Evolutionary conservation across 2,888 invertebrate genomes (phyloP), one percentile per base, ranked within the genome.

Genomic region (Azorinus chamasolen): DNA sequence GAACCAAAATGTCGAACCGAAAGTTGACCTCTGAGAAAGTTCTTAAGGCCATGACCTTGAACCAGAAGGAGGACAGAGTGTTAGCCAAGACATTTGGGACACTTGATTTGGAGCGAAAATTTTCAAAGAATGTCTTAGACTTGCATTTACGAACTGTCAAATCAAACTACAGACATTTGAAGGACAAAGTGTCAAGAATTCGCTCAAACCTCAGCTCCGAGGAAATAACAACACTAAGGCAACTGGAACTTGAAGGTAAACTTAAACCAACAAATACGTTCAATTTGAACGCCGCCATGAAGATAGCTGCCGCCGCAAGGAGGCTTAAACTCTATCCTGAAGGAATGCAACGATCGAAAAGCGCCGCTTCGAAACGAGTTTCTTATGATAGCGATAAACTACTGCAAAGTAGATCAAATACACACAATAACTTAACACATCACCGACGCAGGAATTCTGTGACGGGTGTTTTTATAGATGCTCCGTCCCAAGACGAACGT

Each of bases 41-140:
- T 25, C 79, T 88, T 54, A 82, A 87, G 50, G 91, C 90, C 4
- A 83, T 89, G 54, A 87, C 86, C 1, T 78, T 87, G 57, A 91
- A 91, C 79, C 73, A 88, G 71, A 91, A 90, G 63, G 90, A 91
- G 63, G 87, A 90, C 46, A 76, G 89, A n/a, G 83, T 85, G 12
- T 69, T 91, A 20, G 90, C 89, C 54, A 91, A 91, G 63, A 85
- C 87, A 2, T 84, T 91, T 59, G 88, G 89, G 45, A 90, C 90
- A 0, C 73, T 91, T 10, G 73, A 79, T 12, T 69, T 90, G 22
- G 90, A 91, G 66, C 82, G 86, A 62, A 81, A 84, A 4, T 90
- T 91, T 62, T 84, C 89, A 5, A 62, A 87, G 45, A 90, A 91
- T 54, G 87, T 91, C 6, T 76, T 91, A 6, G 89, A 90, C 39